A percentile compares a stretch with the other conserved stretches of the same genome.
These are phyloP conservation scores for Morone chrysops DNA, from an alignment of 2,113 vertebrate genomes.

Conservation along the genomic window DNA sequence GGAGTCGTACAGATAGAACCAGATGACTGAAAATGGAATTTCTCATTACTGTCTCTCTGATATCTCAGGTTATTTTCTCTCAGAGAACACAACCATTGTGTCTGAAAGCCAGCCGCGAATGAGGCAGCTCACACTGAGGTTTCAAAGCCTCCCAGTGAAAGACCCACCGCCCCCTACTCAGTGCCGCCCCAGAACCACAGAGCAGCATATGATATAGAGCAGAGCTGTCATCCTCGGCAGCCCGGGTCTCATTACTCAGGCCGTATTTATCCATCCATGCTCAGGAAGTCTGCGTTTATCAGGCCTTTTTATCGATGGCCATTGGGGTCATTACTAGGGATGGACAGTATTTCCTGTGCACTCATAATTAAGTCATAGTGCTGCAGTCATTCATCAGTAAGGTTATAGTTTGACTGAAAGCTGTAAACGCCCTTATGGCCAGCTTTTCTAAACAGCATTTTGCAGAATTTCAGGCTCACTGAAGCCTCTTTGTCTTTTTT, in stretches of 20 bases:
- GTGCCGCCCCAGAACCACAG: constrained; percentile 50
- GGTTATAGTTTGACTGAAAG: constrained; percentile 71
- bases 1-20: constrained; percentile 10
- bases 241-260: constrained; percentile 78
- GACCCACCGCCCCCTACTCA: background rate
- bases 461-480: constrained; percentile 32
- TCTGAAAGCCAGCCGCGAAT: constrained; percentile 39
- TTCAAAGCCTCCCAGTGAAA: constrained; percentile 48
- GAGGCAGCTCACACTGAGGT: constrained; percentile 40
- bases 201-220: constrained; percentile 77
- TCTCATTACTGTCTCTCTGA: constrained; percentile 54
- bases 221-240: constrained; percentile 75
- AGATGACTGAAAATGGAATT: constrained; percentile 60
- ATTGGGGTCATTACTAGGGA: constrained; percentile 80
- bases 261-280: constrained; percentile 77
- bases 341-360: constrained; percentile 81
- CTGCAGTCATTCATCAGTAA: constrained; percentile 70
- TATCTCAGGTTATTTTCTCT: constrained; percentile 59
- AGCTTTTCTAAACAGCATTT: constrained; percentile 34
- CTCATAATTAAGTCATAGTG: constrained; percentile 81
- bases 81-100: constrained; percentile 41
- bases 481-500: constrained; percentile 42
- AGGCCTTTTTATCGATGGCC: constrained; percentile 85
- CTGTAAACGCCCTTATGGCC: constrained; percentile 47
- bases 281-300: constrained; percentile 83